phyloP scores from a whole-genome alignment of 1,140 invertebrate genomes.

The Lordiphosa clarofinis region DNA sequence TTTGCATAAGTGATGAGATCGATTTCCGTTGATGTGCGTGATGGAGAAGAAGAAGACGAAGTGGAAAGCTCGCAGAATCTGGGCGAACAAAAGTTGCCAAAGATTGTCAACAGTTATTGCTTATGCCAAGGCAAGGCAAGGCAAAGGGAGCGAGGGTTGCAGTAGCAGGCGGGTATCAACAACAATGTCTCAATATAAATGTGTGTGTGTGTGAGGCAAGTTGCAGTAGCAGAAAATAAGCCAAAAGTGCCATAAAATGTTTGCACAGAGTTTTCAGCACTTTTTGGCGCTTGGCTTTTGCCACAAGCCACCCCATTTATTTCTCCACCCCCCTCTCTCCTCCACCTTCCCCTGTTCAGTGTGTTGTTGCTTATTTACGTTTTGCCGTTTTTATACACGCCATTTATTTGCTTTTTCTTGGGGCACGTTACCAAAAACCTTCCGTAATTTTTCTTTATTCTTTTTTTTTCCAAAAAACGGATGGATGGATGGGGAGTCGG shows the following conservation, averaged over 20 bases:
- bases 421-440: constrained; percentile 31
- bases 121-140: constrained; percentile 17
- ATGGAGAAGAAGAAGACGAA: constrained; percentile 26
- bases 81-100: constrained; percentile 63
- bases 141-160: no score
- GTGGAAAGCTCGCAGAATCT: constrained; percentile 31
- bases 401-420: constrained; percentile 58
- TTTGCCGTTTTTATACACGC: constrained; percentile 62
- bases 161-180: constrained; percentile 4
- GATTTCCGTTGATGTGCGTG: constrained; percentile 72
- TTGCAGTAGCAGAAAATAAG: constrained; percentile 52
- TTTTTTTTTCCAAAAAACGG: constrained; percentile 7
- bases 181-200: constrained; percentile 21
- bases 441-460: constrained; percentile 28
- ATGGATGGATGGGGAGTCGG: no score
- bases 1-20: constrained; percentile 78
- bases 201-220: constrained; percentile 43
- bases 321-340: no score
- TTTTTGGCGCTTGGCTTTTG: constrained; percentile 32
- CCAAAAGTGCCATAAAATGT: constrained; percentile 74
- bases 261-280: constrained; percentile 60
- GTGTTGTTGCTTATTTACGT: constrained; percentile 59
- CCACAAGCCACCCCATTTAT: no score
- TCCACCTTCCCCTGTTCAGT: not conserved
- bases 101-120: constrained; percentile 75